phyloP scores from a whole-genome alignment of 1,140 invertebrate genomes.

The Grapholita molesta region DNA sequence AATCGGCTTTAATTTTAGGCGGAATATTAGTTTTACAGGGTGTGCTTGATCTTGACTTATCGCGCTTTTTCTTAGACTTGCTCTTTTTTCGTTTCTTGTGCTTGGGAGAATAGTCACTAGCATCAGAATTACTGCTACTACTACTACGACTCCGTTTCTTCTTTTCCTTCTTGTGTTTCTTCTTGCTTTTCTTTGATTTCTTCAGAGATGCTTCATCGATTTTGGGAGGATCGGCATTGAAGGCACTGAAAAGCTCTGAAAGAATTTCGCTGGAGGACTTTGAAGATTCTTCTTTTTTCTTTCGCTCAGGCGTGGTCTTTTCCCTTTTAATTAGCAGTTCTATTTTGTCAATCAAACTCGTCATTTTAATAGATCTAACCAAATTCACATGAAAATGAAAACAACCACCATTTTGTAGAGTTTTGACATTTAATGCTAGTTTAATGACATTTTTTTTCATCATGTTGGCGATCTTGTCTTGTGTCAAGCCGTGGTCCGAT shows the following conservation, averaged over 20 bases:
- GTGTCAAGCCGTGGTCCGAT: too few relatives aligned
- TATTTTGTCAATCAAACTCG: conserved; percentile 66
- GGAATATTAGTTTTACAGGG: conserved; percentile 21
- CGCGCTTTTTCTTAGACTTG: conserved; percentile 78
- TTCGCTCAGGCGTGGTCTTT: conserved; percentile 64
- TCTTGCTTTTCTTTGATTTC: conserved; percentile 63
- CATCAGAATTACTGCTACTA: conserved; percentile 49
- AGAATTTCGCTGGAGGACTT: conserved; percentile 89
- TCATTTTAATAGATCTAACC: conserved; percentile 35
- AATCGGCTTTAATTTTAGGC: conserved; percentile 64
- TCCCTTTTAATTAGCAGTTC: conserved; percentile 66
- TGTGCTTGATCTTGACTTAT: conserved; percentile 64
- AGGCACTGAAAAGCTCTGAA: conserved; percentile 87
- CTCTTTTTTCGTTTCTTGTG: conserved; percentile 78
- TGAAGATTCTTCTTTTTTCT: conserved; percentile 63
- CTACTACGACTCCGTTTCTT: conserved; percentile 60
- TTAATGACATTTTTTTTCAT: neutral
- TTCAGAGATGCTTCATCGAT: conserved; percentile 59
- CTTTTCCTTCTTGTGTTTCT: conserved; percentile 70
- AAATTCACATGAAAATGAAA: conserved; percentile 14
- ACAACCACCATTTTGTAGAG: conserved; percentile 10
- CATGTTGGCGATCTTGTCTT: neutral
- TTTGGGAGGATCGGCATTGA: conserved; percentile 81
- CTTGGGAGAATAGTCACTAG: conserved; percentile 57
- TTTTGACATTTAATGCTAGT: neutral